phyloP scores from a whole-genome alignment of 2,888 invertebrate species.

The Leptinotarsa haldemani region DNA sequence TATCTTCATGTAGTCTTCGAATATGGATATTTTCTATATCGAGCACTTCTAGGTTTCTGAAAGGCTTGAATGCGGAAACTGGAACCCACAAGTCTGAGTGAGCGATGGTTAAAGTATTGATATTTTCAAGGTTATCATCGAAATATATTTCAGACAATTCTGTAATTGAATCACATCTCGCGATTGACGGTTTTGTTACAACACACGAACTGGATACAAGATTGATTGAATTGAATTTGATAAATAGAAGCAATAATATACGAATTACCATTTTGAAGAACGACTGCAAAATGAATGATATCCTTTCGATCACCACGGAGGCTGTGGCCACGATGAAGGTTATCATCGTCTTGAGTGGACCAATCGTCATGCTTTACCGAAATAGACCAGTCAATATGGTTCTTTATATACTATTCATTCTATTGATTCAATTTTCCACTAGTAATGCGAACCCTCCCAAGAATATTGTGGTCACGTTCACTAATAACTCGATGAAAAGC shows the following conservation, averaged over 20 bases:
- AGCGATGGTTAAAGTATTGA: background rate
- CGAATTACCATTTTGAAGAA: background rate
- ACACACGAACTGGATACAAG: background rate
- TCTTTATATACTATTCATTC: too few species aligned
- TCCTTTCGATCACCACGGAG: too few species aligned
- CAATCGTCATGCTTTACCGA: too few species aligned
- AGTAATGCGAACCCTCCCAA: too few species aligned
- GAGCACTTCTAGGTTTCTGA: background rate
- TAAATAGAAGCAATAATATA: background rate
- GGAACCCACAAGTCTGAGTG: background rate
- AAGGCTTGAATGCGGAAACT: background rate
- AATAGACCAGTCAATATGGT: too few species aligned
- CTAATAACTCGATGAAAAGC: too few species aligned
- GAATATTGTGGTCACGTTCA: too few species aligned
- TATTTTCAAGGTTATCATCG: background rate
- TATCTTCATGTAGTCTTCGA: constrained; percentile 13
- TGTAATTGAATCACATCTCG: background rate
- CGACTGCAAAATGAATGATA: too few species aligned
- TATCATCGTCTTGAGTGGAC: too few species aligned
- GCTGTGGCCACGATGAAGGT: too few species aligned
- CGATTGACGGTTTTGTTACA: background rate
- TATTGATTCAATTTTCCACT: too few species aligned
- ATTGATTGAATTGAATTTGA: constrained; percentile 1
- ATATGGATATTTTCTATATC: background rate
- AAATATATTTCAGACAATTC: background rate